A percentile compares a stretch with the other conserved stretches of the same genome.
These are phyloP conservation scores for Drosophila mercatorum DNA, from an alignment of 2,888 invertebrate species.

Conservation along the genomic window DNA sequence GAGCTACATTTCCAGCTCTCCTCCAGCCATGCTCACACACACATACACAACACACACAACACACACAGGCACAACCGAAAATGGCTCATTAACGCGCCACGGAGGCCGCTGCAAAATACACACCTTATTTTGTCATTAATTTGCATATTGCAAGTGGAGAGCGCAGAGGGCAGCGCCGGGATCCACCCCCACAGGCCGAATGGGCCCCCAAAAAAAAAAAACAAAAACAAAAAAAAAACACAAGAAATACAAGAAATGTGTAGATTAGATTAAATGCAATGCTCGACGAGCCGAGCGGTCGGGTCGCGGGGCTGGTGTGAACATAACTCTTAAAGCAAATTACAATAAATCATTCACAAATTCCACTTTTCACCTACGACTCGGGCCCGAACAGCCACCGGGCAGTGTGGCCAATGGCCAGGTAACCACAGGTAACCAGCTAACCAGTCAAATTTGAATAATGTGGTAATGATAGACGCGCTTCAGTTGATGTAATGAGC, in stretches of 20 bases:
- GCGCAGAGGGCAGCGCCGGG: slow-evolving; percentile 22
- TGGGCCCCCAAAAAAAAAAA: slow-evolving; percentile 16
- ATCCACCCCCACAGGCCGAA: slow-evolving; percentile 54
- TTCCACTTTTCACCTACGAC: slow-evolving; percentile 78
- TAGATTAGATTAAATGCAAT: slow-evolving; percentile 73
- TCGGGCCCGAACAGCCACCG: slow-evolving; percentile 2
- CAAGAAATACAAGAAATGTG: slow-evolving; percentile 6
- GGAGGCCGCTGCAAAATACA: slow-evolving; percentile 73
- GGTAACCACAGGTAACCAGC: slow-evolving; percentile 29
- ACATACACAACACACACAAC: background rate
- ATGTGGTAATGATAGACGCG: slow-evolving; percentile 80
- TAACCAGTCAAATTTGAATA: slow-evolving; percentile 73
- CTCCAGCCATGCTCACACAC: background rate
- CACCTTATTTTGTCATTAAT: slow-evolving; percentile 80
- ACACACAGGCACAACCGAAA: slow-evolving; percentile 20
- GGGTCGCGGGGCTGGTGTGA: slow-evolving; percentile 72
- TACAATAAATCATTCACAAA: slow-evolving; percentile 81
- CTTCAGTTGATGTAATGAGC: slow-evolving; percentile 75
- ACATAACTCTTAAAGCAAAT: slow-evolving; percentile 81
- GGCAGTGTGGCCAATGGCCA: slow-evolving; percentile 34
- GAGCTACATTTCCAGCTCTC: slow-evolving; percentile 25
- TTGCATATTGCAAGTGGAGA: slow-evolving; percentile 62
- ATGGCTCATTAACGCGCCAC: slow-evolving; percentile 68
- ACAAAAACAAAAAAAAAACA: background rate
- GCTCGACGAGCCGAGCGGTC: slow-evolving; percentile 19